These are phyloP conservation scores for Maniola jurtina DNA, from an alignment of 1,140 invertebrate species.

Conservation along the genomic window DNA sequence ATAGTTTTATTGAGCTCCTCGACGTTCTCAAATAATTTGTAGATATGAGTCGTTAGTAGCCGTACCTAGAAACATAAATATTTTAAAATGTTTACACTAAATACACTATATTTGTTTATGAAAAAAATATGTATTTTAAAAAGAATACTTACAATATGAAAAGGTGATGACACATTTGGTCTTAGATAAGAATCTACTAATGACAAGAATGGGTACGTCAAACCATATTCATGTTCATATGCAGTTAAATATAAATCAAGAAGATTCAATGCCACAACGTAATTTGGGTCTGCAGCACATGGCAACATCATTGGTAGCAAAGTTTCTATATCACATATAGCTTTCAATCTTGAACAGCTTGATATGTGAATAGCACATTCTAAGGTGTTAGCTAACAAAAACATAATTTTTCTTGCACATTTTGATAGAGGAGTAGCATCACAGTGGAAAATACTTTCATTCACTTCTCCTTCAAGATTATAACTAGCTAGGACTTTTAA, in stretches of 20 bases:
- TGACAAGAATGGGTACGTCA: slow-evolving; percentile 70
- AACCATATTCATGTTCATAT: slow-evolving; percentile 67
- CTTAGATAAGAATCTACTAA: slow-evolving; percentile 78
- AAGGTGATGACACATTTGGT: slow-evolving; percentile 81
- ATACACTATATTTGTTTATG: not conserved
- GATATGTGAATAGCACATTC: slow-evolving; percentile 81
- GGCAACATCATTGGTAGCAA: slow-evolving; percentile 60
- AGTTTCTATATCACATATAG: slow-evolving; percentile 64
- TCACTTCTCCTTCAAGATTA: slow-evolving; percentile 48
- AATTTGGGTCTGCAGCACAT: slow-evolving; percentile 65
- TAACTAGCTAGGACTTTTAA: slow-evolving; percentile 52
- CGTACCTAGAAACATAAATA: slow-evolving; percentile 78
- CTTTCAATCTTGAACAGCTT: slow-evolving; percentile 68
- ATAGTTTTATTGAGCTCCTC: slow-evolving; percentile 63
- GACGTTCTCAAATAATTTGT: slow-evolving; percentile 83
- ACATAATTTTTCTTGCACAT: slow-evolving; percentile 66
- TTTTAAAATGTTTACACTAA: not conserved
- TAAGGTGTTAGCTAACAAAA: slow-evolving; percentile 77
- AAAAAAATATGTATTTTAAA: not conserved
- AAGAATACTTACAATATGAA: slow-evolving; percentile 80
- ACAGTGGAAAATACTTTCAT: slow-evolving; percentile 57
- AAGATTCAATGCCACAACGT: slow-evolving; percentile 66
- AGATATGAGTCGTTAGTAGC: slow-evolving; percentile 84
- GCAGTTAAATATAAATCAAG: slow-evolving; percentile 79
- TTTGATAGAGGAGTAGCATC: slow-evolving; percentile 50